A percentile compares a stretch with the other conserved stretches of the same genome.
phyloP scores from a whole-genome alignment of 2,113 vertebrate species.

The Fukomys damarensis region DNA sequence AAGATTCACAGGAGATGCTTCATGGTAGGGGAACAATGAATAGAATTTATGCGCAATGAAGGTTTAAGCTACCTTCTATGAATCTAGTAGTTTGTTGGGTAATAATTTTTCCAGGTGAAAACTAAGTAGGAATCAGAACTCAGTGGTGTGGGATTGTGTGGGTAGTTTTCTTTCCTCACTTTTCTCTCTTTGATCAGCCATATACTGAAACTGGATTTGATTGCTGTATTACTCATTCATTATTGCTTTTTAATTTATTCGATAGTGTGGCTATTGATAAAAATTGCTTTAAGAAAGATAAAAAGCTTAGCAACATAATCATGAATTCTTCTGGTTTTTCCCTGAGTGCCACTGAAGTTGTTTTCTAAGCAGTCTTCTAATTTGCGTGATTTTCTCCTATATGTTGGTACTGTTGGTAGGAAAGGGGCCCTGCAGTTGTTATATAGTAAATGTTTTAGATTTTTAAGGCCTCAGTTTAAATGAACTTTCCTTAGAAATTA shows the following conservation, averaged over 20 bases:
- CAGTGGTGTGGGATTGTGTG: not conserved
- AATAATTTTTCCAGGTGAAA: not conserved
- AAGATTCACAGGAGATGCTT: not conserved
- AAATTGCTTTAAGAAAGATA: constrained; percentile 9
- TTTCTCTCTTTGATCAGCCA: not conserved
- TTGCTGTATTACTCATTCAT: not conserved
- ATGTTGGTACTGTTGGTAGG: not conserved
- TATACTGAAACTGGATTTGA: constrained; percentile 11
- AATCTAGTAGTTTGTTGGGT: not conserved
- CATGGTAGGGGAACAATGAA: not conserved
- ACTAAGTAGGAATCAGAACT: not conserved
- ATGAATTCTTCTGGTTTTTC: not conserved
- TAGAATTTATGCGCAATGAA: not conserved
- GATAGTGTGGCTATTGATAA: not conserved
- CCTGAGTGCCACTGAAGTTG: not conserved
- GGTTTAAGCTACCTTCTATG: not conserved
- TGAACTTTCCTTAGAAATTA: not conserved
- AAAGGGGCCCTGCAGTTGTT: not conserved
- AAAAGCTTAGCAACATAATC: not conserved
- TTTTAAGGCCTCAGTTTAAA: not conserved
- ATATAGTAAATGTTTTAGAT: not conserved
- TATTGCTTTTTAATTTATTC: not conserved
- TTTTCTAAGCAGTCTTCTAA: not conserved
- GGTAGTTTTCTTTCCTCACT: not conserved
- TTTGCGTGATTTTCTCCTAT: not conserved